phyloP scores from a whole-genome alignment of 1,140 invertebrate species.

The Laupala kohalensis region DNA sequence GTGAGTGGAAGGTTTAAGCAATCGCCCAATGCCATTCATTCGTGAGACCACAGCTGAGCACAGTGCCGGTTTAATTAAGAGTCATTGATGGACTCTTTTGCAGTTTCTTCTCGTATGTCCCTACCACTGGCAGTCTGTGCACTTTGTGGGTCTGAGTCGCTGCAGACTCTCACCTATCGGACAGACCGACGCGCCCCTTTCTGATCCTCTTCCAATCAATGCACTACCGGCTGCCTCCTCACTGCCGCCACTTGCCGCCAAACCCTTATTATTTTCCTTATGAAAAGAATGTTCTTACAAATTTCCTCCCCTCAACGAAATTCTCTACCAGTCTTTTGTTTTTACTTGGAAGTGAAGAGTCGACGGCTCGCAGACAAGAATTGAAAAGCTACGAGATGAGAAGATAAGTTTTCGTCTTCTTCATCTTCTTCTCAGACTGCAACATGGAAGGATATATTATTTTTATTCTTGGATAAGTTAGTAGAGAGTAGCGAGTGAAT shows the following conservation, averaged over 20 bases:
- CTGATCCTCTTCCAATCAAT: not conserved
- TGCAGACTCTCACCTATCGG: too few species aligned
- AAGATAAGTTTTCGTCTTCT: not conserved
- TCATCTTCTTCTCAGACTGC: not conserved
- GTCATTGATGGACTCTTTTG: not conserved
- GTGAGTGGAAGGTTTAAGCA: too few species aligned
- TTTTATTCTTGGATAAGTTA: not conserved
- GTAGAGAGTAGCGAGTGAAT: not conserved
- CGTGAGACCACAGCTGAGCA: not conserved
- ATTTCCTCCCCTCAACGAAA: not conserved
- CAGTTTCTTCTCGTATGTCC: not conserved
- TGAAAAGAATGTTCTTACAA: not conserved
- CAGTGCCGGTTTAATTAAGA: not conserved
- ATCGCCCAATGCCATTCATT: too few species aligned
- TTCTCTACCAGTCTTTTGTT: not conserved
- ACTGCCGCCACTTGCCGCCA: not conserved
- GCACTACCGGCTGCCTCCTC: not conserved
- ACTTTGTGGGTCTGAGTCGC: too few species aligned
- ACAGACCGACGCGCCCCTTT: not conserved
- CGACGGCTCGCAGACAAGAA: not conserved
- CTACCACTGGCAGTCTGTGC: not conserved
- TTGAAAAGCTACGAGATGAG: not conserved
- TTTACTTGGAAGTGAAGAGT: not conserved
- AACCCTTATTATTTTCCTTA: not conserved
- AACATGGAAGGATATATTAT: not conserved